These are phyloP conservation scores for Amblyopsis hoosieri DNA, from an alignment of 2,797 vertebrate genomes.

Conservation along the genomic window DNA sequence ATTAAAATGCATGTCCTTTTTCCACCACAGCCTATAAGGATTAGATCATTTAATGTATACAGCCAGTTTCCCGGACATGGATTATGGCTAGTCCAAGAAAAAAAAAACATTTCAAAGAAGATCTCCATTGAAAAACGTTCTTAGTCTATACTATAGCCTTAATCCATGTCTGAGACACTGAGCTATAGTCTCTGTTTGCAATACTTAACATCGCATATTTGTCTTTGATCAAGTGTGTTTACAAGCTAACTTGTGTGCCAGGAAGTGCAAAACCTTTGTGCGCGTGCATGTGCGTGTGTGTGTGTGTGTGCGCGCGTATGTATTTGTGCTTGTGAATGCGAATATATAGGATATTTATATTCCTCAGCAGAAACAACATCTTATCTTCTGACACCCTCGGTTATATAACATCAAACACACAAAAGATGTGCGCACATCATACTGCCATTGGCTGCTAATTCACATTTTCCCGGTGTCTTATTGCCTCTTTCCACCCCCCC, in stretches of 20 bases:
- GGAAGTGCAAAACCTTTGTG: slow-evolving; percentile 8
- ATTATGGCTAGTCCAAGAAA: too few species aligned
- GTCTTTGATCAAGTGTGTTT: slow-evolving; percentile 35
- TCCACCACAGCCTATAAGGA: slow-evolving; percentile 55
- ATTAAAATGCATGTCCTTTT: slow-evolving; percentile 69
- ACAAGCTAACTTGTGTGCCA: background rate
- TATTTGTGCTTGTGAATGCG: background rate
- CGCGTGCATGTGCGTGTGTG: slow-evolving; percentile 28
- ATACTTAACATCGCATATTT: slow-evolving; percentile 30
- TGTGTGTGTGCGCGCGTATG: background rate
- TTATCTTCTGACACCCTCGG: slow-evolving; percentile 36
- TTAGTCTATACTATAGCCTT: too few species aligned
- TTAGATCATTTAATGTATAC: too few species aligned
- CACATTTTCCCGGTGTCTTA: slow-evolving; percentile 30
- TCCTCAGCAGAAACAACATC: slow-evolving; percentile 15
- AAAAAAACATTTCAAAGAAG: too few species aligned
- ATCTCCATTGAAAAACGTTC: too few species aligned
- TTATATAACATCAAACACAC: slow-evolving; percentile 27
- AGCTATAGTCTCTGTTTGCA: slow-evolving; percentile 24
- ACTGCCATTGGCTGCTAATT: slow-evolving; percentile 43
- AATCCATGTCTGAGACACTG: too few species aligned
- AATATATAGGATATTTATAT: slow-evolving; percentile 10
- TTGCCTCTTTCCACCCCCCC: background rate
- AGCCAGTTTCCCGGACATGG: too few species aligned
- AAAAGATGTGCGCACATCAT: slow-evolving; percentile 19